A percentile compares a stretch with the other conserved stretches of the same genome.
Evolutionary conservation across 2,888 invertebrate genomes (phyloP).

Genomic region (Trichogramma evanescens): DNA sequence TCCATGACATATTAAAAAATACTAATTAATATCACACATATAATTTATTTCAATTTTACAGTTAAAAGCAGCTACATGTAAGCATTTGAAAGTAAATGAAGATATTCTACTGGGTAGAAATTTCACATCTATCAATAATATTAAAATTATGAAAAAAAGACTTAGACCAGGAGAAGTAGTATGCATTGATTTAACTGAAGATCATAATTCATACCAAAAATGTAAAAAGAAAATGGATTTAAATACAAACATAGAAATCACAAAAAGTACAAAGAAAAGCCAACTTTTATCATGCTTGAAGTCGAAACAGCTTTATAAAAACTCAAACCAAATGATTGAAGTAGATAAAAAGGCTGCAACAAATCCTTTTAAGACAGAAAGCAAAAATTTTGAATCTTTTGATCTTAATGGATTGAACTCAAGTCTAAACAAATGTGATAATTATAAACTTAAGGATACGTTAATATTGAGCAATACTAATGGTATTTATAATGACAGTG

Average conservation of each 20-base stretch:
- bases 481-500: slow-evolving; percentile 9
- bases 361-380: slow-evolving; percentile 22
- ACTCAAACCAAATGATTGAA: slow-evolving; percentile 14
- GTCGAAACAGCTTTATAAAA: too few relatives aligned
- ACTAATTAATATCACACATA: neutral
- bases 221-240: slow-evolving; percentile 22
- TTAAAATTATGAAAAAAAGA: slow-evolving; percentile 19
- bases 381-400: slow-evolving; percentile 24
- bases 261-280: slow-evolving; percentile 25
- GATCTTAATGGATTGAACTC: slow-evolving; percentile 5
- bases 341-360: slow-evolving; percentile 5
- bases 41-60: neutral
- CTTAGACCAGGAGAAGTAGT: slow-evolving; percentile 27
- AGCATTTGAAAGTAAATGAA: slow-evolving; percentile 8
- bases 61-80: neutral
- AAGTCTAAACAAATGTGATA: slow-evolving; percentile 20
- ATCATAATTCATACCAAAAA: slow-evolving; percentile 17
- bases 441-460: slow-evolving; percentile 3
- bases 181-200: slow-evolving; percentile 33
- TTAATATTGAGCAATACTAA: slow-evolving; percentile 14
- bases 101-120: slow-evolving; percentile 5
- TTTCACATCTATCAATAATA: slow-evolving; percentile 12
- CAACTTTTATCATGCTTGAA: too few relatives aligned
- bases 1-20: neutral
- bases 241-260: slow-evolving; percentile 26